Conservation (phyloP, 1,140 invertebrate species). For the Hormaphis cornu region DNA sequence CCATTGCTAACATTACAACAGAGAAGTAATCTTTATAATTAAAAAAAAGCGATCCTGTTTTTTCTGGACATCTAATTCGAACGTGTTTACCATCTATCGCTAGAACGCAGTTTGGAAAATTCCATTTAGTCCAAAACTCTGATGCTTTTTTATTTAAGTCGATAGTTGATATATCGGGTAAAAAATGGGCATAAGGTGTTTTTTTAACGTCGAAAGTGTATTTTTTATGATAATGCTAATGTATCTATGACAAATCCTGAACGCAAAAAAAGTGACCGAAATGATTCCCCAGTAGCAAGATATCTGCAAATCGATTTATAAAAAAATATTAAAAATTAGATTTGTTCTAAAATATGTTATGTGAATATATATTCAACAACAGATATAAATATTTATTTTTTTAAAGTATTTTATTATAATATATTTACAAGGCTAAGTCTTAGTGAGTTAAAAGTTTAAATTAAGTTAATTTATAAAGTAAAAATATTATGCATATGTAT, state of each 20-base stretch:
- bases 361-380: too few relatives aligned
- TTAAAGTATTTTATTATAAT: too few relatives aligned
- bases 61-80: conserved; percentile 39
- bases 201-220: background rate
- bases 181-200: background rate
- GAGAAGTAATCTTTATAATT: conserved; percentile 46
- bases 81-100: conserved; percentile 44
- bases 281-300: too few relatives aligned
- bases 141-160: conserved; percentile 34
- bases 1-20: conserved; percentile 45
- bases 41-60: conserved; percentile 41
- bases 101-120: conserved; percentile 40
- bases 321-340: too few relatives aligned
- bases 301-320: too few relatives aligned
- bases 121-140: conserved; percentile 36
- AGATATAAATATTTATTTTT: too few relatives aligned
- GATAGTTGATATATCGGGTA: background rate
- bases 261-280: background rate
- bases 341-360: too few relatives aligned
- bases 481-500: too few relatives aligned
- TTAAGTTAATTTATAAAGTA: too few relatives aligned
- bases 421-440: too few relatives aligned
- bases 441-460: too few relatives aligned
- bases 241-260: background rate
- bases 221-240: background rate